Evolutionary conservation across 2,113 vertebrate species (phyloP).

Genomic region (Montifringilla adamsi): DNA sequence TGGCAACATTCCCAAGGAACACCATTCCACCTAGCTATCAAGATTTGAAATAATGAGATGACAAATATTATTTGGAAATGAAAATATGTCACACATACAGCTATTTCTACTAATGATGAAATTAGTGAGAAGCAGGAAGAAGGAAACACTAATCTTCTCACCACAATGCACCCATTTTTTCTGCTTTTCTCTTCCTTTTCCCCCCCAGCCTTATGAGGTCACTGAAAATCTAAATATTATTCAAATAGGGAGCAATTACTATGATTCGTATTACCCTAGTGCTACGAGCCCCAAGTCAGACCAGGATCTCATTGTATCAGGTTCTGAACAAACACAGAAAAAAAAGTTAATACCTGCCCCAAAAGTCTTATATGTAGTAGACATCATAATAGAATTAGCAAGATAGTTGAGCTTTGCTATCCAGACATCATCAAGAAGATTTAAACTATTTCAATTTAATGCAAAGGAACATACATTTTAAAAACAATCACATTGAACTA

Average conservation of each 20-base stretch:
- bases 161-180: not conserved
- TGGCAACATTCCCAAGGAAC: not conserved
- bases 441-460: not conserved
- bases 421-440: slow-evolving; percentile 2
- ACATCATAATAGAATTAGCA: slow-evolving; percentile 47
- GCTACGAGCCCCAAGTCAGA: slow-evolving; percentile 67
- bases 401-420: slow-evolving; percentile 8
- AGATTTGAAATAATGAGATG: slow-evolving; percentile 21
- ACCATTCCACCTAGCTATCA: not conserved
- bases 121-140: slow-evolving; percentile 23
- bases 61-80: slow-evolving; percentile 1
- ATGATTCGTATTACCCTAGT: slow-evolving; percentile 64
- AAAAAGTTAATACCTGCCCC: slow-evolving; percentile 59
- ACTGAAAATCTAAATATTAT: slow-evolving; percentile 50
- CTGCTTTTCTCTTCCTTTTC: slow-evolving; percentile 11
- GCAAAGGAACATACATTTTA: not conserved
- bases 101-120: not conserved
- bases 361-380: slow-evolving; percentile 21
- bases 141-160: slow-evolving; percentile 21
- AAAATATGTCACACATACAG: not conserved
- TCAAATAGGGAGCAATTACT: slow-evolving; percentile 64
- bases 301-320: slow-evolving; percentile 67
- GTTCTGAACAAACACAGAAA: slow-evolving; percentile 69
- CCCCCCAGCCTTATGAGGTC: slow-evolving; percentile 3
- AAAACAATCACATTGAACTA: not conserved